These are phyloP conservation scores for Cepaea nemoralis DNA, from an alignment of 1,140 invertebrate species.

Conservation along the genomic window DNA sequence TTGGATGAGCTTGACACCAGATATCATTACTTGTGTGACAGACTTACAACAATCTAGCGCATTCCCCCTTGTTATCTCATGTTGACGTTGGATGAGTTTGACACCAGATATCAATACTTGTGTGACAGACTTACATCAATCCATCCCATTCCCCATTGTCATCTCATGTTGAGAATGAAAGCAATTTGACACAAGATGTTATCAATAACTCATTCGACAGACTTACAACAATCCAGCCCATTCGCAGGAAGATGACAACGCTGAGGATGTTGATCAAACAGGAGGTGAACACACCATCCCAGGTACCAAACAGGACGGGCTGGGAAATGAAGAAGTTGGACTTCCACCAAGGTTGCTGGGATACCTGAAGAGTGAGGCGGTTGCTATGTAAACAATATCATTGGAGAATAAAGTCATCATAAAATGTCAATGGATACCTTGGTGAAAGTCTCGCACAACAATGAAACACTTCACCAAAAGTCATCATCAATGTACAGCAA, in stretches of 20 bases:
- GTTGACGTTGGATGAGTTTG: no score
- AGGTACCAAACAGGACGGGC: constrained; percentile 94
- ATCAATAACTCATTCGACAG: no score
- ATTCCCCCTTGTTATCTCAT: no score
- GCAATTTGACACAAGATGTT: no score
- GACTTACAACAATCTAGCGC: constrained; percentile 91
- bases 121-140: no score
- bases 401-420: neutral
- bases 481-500: no score
- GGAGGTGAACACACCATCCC: constrained; percentile 94
- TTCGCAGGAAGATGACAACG: constrained; percentile 94
- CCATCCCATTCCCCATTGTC: no score
- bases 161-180: no score
- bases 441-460: neutral
- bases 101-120: no score
- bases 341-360: constrained; percentile 70
- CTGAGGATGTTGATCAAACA: constrained; percentile 95
- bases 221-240: constrained; percentile 92
- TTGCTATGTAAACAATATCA: neutral
- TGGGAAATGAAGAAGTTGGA: constrained; percentile 71
- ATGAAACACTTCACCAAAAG: no score
- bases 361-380: constrained; percentile 56
- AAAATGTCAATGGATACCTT: neutral
- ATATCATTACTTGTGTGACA: no score
- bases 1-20: no score